phyloP scores from a whole-genome alignment of 2,888 invertebrate species.

The Chymomyza amoena region DNA sequence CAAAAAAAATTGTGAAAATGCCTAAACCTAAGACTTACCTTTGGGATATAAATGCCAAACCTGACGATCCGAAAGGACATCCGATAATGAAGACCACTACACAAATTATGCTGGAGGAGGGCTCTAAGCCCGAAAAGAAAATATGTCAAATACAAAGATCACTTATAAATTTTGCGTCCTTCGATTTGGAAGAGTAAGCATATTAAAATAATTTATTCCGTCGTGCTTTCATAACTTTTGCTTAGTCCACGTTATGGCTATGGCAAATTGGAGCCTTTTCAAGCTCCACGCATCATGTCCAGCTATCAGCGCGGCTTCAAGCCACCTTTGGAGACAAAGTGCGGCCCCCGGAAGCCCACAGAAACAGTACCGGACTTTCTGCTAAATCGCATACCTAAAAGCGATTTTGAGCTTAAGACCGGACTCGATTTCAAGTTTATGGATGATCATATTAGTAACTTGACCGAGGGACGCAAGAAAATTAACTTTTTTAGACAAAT shows the following conservation, averaged over 20 bases:
- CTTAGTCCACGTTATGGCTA: constrained; percentile 52
- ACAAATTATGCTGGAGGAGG: constrained; percentile 57
- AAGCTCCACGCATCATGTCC: constrained; percentile 14
- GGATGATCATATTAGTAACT: constrained; percentile 54
- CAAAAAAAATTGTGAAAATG: constrained; percentile 31
- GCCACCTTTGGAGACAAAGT: background rate
- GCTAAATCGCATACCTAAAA: constrained; percentile 58
- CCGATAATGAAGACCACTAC: constrained; percentile 52
- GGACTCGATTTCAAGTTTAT: constrained; percentile 55
- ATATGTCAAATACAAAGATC: constrained; percentile 42
- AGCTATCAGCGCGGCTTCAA: constrained; percentile 34
- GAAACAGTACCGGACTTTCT: constrained; percentile 46
- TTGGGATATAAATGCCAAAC: constrained; percentile 30
- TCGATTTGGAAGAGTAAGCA: constrained; percentile 60
- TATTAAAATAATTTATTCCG: background rate
- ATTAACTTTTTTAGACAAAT: constrained; percentile 58
- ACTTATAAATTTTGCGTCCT: constrained; percentile 57
- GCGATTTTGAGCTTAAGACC: constrained; percentile 51
- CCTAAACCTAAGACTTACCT: constrained; percentile 38
- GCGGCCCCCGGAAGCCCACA: constrained; percentile 37
- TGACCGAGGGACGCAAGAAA: constrained; percentile 49
- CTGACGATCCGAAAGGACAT: constrained; percentile 7
- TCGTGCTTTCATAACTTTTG: background rate
- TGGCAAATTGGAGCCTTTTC: background rate
- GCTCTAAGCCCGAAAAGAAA: constrained; percentile 33